Evolutionary conservation across 1,140 invertebrate species (phyloP), one percentile per base, ranked within the genome.

Genomic region (Eubasilissa regina): DNA sequence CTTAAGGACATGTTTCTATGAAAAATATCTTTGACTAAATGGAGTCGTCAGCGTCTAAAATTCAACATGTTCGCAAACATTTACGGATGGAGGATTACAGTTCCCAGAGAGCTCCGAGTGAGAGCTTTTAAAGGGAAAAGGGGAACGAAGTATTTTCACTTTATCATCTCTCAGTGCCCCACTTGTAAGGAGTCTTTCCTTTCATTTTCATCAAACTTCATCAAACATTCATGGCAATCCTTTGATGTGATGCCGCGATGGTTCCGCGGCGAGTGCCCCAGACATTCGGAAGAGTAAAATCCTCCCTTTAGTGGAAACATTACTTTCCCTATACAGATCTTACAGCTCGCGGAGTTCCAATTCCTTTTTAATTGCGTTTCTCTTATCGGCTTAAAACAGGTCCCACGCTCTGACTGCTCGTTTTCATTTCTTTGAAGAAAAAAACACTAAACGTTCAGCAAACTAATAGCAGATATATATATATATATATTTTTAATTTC

Each of bases 191-290:
- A 77, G 76, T 48, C 60, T 75, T 77, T 68, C 78, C 78, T 82
- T 82, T 82, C 81, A 82, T 82, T 82, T 82, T 82, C 81, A 82
- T 82, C 81, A 82, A 82, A 82, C 81, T 82, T 82, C 81, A 82
- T 82, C 73, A 82, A 82, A 82, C 81, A 82, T 82, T 82, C 81
- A 82, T 82, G 75, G 75, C 81, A 82, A 82, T 80, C 81, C 81
- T 82, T 82, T 82, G 81, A 82, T 80, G 81, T 82, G 64, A 47
- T 68, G 55, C 60, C 80, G 81, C 80, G 64, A 47, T 53, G 55
- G 45, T 77, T 77, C 62, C 62, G 62, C 51, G 44, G 64, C 64
- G 64, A 68, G 19, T 11, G 64, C n/a, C 15, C 48, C 21, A 45
- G 13, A 12, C 21, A 10, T 21, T 25, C 10, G 48, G 51, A 73